Evolutionary conservation across 1,140 invertebrate genomes (phyloP).

Genomic region (Drosophila varians): DNA sequence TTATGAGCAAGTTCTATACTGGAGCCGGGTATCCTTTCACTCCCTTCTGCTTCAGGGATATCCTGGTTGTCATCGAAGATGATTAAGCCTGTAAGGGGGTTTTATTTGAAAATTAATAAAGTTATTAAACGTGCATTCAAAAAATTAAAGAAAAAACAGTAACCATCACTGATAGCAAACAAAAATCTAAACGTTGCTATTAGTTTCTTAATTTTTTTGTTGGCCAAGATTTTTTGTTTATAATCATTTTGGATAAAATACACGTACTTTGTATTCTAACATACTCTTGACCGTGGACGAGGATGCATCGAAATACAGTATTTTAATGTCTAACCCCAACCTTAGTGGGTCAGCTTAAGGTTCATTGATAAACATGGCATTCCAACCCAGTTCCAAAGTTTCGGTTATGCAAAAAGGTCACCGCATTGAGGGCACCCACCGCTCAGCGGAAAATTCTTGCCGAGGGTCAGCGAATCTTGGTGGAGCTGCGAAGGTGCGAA

Average conservation of each 20-base stretch:
- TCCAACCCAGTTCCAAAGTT: constrained; percentile 51
- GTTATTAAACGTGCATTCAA: neutral
- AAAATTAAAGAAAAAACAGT: neutral
- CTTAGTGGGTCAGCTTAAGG: constrained; percentile 49
- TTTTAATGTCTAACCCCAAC: constrained; percentile 18
- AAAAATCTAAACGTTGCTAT: too few relatives aligned
- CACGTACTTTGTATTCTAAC: constrained; percentile 2
- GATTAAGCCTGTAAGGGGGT: constrained; percentile 21
- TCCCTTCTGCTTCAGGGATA: constrained; percentile 96
- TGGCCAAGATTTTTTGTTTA: neutral
- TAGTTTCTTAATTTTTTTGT: too few relatives aligned
- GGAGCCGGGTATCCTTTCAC: constrained; percentile 95
- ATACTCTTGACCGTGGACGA: constrained; percentile 17
- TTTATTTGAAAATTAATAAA: neutral
- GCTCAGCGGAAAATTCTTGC: constrained; percentile 75
- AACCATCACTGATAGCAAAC: too few relatives aligned
- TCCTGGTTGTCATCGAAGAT: constrained; percentile 87
- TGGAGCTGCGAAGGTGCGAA: constrained; percentile 20
- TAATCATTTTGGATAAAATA: neutral
- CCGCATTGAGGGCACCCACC: constrained; percentile 71
- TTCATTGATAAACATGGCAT: constrained; percentile 72
- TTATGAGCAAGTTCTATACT: constrained; percentile 98
- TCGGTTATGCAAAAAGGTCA: constrained; percentile 63
- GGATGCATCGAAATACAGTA: constrained; percentile 8
- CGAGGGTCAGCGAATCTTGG: constrained; percentile 57